Conservation (phyloP, 2,888 invertebrate genomes). For the Stictocephala bisonia region DNA sequence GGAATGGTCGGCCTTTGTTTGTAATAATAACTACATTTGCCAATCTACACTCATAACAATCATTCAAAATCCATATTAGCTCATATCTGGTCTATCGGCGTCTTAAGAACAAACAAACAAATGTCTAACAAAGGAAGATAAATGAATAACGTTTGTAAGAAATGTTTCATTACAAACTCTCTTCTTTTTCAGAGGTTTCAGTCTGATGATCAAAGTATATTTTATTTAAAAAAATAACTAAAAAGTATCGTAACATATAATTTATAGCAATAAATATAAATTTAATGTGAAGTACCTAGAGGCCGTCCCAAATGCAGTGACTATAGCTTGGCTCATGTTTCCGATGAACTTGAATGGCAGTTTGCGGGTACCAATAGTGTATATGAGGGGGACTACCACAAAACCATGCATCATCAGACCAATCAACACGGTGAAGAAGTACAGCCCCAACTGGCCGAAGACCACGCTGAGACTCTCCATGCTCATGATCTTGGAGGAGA, state of each 20-base stretch:
- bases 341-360: conserved; percentile 85
- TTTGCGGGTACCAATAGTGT: conserved; percentile 82
- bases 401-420: conserved; percentile 94
- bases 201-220: too few species aligned
- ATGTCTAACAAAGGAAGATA: too few species aligned
- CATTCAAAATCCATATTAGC: too few species aligned
- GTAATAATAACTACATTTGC: too few species aligned
- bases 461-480: conserved; percentile 87
- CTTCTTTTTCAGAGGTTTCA: too few species aligned
- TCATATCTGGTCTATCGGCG: too few species aligned
- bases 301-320: conserved; percentile 96
- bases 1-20: too few species aligned
- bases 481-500: conserved; percentile 91
- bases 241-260: not conserved
- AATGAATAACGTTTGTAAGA: too few species aligned
- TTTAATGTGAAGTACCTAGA: conserved; percentile 72
- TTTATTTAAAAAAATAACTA: too few species aligned
- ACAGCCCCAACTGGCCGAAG: conserved; percentile 89
- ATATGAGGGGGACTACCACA: conserved; percentile 88
- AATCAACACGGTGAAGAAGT: conserved; percentile 92
- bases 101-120: too few species aligned
- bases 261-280: not conserved
- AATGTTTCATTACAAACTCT: too few species aligned
- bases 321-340: conserved; percentile 90
- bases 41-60: too few species aligned